Evolutionary conservation across 2,113 vertebrate species (phyloP), one percentile per base, ranked within the genome.

Genomic region (Mus pahari): DNA sequence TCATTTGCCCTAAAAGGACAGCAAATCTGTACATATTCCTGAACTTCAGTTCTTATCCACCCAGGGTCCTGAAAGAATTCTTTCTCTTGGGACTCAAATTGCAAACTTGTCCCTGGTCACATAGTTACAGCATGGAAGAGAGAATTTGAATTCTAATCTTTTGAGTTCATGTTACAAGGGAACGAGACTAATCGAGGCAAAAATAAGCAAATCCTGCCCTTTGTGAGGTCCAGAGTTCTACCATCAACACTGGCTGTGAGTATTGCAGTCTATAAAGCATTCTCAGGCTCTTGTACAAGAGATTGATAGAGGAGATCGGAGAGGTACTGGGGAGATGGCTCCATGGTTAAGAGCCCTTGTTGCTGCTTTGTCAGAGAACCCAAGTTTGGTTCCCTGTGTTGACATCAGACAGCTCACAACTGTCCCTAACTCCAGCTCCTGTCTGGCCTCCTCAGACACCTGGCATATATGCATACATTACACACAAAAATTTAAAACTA

Each of bases 131-230:
- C 48, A 94, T 78, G 74, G 79, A 68, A 33, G 62, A 62, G 20
- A 19, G 42, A 53, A 39, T 82, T 78, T 96, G 58, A 88, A 81
- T 73, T 90, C 33, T 82, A 33, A 58, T 90, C 55, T 75, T 90
- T 70, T 55, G 22, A 42, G 31, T 84, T 79, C 58, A 81, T 22
- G 10, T 74, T 66, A 60, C 33, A 89, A 88, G 42, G 26, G 55
- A 53, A n/a, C 1, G 39, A 66, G 92, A 50, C 20, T 68, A 66
- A 78, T 45, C 33, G 42, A 86, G 77, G 14, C n/a, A 73, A 91
- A 19, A 22, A 75, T 53, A 70, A 87, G 70, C 75, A 90, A 88
- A 55, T 7, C 36, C 17, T 24, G 13, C 3, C 86, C 5, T 89
- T 45, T 81, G 22, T 84, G 8, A 39, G 28, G 62, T 1, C 1